phyloP scores from a whole-genome alignment of 1,140 invertebrate genomes.

The Drosophila funebris region DNA sequence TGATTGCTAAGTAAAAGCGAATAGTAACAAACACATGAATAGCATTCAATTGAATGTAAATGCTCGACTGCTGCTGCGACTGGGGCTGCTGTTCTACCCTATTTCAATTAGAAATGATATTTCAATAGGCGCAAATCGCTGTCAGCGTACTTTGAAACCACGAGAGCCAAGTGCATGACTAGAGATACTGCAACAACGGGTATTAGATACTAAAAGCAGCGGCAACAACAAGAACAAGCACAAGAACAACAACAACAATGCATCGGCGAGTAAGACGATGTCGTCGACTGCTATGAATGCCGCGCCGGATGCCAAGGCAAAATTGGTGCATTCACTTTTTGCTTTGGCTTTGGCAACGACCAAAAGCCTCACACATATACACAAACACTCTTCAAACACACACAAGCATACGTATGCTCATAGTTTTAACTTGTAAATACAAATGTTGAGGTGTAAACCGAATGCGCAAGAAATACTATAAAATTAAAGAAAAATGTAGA shows the following conservation, averaged over 20 bases:
- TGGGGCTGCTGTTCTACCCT: constrained; percentile 24
- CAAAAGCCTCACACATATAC: constrained; percentile 23
- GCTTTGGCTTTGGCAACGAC: constrained; percentile 57
- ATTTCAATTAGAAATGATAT: constrained; percentile 71
- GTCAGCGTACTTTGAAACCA: constrained; percentile 12
- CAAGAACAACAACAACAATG: constrained; percentile 36
- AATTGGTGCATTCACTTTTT: constrained; percentile 83
- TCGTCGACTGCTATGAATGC: constrained; percentile 59
- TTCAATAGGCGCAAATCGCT: constrained; percentile 55
- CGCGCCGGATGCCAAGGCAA: constrained; percentile 75
- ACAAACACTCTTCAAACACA: neutral
- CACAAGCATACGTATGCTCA: neutral
- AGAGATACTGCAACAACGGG: constrained; percentile 48
- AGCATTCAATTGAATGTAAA: constrained; percentile 45
- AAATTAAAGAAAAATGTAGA: constrained; percentile 40
- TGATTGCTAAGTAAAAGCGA: constrained; percentile 38
- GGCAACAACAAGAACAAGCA: too few species aligned
- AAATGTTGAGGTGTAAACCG: constrained; percentile 37
- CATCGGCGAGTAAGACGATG: constrained; percentile 34
- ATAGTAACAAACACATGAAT: constrained; percentile 18
- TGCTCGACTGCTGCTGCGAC: neutral
- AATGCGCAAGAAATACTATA: constrained; percentile 38
- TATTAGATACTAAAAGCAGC: constrained; percentile 57
- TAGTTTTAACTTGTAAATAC: constrained; percentile 48
- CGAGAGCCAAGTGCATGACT: neutral